Percentiles rank a stretch among this genome's conserved stretches.
Evolutionary conservation across 2,113 vertebrate species (phyloP).

Genomic region (Nycticebus coucang): DNA sequence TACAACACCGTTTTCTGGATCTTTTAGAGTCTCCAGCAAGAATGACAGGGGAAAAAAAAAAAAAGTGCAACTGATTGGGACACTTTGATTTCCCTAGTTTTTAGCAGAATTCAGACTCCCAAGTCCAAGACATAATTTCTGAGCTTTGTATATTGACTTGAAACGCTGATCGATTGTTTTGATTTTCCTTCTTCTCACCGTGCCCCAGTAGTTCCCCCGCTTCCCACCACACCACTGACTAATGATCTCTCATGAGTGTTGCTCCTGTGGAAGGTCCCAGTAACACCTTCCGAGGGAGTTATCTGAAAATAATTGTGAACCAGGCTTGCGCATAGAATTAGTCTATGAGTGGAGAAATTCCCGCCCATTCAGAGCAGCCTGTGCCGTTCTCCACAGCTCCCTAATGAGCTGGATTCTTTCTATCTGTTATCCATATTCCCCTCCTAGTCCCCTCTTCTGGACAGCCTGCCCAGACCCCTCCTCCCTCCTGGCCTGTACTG

Average conservation of each 20-base stretch:
- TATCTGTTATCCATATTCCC: not conserved
- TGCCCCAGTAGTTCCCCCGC: constrained; percentile 3
- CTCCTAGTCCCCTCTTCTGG: not conserved
- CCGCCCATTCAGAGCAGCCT: not conserved
- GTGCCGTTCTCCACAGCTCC: not conserved
- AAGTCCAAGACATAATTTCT: not conserved
- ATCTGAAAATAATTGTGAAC: constrained; percentile 1
- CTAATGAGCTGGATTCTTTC: not conserved
- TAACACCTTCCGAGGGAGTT: constrained; percentile 39
- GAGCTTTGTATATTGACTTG: not conserved
- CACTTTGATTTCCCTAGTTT: not conserved
- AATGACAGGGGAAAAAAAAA: not conserved
- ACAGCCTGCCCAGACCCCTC: not conserved
- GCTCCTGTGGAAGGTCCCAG: not conserved
- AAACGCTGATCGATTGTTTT: constrained; percentile 38
- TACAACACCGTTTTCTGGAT: not conserved
- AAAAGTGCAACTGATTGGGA: not conserved
- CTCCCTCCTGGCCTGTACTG: not conserved
- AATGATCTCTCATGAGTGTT: not conserved
- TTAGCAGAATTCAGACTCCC: not conserved
- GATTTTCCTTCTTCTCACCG: constrained; percentile 38
- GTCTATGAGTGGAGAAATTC: not conserved
- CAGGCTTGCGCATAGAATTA: constrained; percentile 25
- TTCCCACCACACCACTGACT: constrained; percentile 28
- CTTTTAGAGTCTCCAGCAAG: not conserved